These are phyloP conservation scores for Empidonax alnorum DNA, from an alignment of 2,113 vertebrate species.

Conservation along the genomic window DNA sequence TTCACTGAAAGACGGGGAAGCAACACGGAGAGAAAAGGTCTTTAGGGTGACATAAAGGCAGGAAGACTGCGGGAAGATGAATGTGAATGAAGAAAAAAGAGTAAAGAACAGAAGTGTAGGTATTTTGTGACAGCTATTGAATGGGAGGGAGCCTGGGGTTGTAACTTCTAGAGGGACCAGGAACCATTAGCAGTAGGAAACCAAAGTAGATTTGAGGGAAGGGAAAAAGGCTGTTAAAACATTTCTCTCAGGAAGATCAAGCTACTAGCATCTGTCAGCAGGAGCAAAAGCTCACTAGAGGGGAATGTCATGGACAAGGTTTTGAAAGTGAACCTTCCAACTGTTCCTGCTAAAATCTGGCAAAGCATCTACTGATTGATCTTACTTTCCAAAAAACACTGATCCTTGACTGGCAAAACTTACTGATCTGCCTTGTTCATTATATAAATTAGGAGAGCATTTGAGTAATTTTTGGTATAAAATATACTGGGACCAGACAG, in stretches of 20 bases:
- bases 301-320: background rate
- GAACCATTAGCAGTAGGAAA: conserved; percentile 7
- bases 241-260: background rate
- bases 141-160: background rate
- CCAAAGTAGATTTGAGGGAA: background rate
- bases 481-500: background rate
- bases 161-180: background rate
- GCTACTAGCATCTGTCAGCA: conserved; percentile 1
- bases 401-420: background rate
- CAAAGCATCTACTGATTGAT: background rate
- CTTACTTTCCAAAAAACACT: background rate
- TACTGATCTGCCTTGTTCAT: background rate
- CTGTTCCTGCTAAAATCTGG: background rate
- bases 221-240: background rate
- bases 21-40: background rate
- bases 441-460: background rate
- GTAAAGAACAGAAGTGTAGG: background rate
- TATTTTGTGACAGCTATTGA: background rate
- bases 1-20: background rate
- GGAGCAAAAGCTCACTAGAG: conserved; percentile 10
- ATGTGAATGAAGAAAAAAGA: background rate
- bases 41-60: background rate
- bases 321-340: conserved; percentile 6
- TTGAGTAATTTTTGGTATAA: conserved; percentile 21
- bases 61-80: background rate